Conservation (phyloP, 2,888 invertebrate species). For the Orthonevra nobilis region DNA sequence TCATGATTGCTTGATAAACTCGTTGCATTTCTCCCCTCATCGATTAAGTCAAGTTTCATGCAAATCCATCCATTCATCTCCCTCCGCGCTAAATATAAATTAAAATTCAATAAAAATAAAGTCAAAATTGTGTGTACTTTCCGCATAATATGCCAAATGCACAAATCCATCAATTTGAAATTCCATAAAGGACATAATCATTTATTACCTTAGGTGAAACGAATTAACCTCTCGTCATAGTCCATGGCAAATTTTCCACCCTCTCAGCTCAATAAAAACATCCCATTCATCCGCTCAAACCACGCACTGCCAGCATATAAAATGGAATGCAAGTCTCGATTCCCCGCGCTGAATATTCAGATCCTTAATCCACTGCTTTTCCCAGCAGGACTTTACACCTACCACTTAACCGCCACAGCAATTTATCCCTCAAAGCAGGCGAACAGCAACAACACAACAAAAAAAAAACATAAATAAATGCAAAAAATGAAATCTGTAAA, state of each 20-base stretch:
- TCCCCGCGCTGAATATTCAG: slow-evolving; percentile 10
- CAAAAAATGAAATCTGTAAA: slow-evolving; percentile 57
- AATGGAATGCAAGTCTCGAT: slow-evolving; percentile 7
- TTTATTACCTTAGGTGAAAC: slow-evolving; percentile 66
- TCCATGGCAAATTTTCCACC: slow-evolving; percentile 74
- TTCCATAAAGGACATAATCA: slow-evolving; percentile 71
- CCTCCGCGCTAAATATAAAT: too few species aligned
- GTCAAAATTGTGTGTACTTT: too few species aligned
- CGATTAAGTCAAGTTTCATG: too few species aligned
- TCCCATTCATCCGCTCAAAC: slow-evolving; percentile 71
- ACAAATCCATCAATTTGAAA: slow-evolving; percentile 74
- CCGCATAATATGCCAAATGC: slow-evolving; percentile 5
- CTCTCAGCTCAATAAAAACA: slow-evolving; percentile 50
- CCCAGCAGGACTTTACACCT: slow-evolving; percentile 38
- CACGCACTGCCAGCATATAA: slow-evolving; percentile 50
- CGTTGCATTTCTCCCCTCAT: too few species aligned
- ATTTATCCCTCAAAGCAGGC: slow-evolving; percentile 24
- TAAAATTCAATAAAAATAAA: not conserved
- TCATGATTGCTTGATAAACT: too few species aligned
- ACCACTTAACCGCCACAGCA: slow-evolving; percentile 32
- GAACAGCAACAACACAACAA: too few species aligned
- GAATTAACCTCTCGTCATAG: slow-evolving; percentile 74
- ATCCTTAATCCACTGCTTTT: slow-evolving; percentile 23
- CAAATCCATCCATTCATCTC: too few species aligned
- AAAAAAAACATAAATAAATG: too few species aligned